Percentiles rank a stretch among this genome's conserved stretches.
Conservation (phyloP, 2,797 vertebrate genomes). For the Cryptoblepharus egeriae region DNA sequence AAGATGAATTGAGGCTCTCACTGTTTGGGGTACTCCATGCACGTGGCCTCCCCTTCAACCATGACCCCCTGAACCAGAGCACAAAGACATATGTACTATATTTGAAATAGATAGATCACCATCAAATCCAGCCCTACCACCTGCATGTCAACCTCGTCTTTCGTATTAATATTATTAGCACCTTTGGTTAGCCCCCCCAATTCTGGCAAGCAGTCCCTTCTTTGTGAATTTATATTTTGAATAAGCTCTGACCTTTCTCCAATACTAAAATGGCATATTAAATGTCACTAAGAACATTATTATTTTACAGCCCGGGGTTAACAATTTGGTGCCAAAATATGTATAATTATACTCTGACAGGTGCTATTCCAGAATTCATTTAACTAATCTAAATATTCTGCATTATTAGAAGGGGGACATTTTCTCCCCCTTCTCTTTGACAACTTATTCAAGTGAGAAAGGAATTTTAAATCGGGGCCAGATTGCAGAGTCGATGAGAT, state of each 20-base stretch:
- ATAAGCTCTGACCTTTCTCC: constrained; percentile 25
- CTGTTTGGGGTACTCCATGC: too few species aligned
- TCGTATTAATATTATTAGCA: neutral
- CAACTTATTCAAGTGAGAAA: neutral
- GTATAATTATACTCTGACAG: neutral
- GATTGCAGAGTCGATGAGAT: too few species aligned
- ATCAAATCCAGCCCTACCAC: neutral
- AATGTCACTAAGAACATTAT: constrained; percentile 34
- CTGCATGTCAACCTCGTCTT: neutral
- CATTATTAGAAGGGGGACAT: neutral
- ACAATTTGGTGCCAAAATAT: constrained; percentile 1
- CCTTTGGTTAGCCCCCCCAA: neutral
- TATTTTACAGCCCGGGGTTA: constrained; percentile 24
- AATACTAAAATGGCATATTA: neutral
- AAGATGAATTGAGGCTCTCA: too few species aligned
- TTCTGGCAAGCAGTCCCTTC: neutral
- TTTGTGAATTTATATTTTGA: constrained; percentile 16
- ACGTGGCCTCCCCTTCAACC: too few species aligned
- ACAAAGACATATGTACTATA: too few species aligned
- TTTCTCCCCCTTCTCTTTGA: neutral
- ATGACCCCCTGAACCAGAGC: too few species aligned
- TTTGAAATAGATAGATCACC: neutral
- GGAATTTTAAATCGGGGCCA: too few species aligned
- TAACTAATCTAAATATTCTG: constrained; percentile 16
- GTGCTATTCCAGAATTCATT: constrained; percentile 9